A percentile compares a stretch with the other conserved stretches of the same genome.
Evolutionary conservation across 1,140 invertebrate genomes (phyloP).

Genomic region (Batillaria attramentaria): DNA sequence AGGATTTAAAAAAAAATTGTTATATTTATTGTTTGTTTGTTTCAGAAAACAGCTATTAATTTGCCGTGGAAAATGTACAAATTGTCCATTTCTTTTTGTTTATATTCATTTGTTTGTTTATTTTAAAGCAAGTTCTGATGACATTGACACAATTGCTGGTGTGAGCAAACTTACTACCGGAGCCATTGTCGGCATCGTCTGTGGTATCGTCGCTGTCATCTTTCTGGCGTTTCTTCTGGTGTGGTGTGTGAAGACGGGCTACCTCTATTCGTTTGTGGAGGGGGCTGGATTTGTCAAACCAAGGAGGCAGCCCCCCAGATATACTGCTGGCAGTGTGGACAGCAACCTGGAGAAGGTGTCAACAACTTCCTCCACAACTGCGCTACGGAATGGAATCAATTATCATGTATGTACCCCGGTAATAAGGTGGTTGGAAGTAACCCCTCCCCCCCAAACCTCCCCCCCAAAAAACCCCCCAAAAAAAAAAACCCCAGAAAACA

Average conservation of each 20-base stretch:
- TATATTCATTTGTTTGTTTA: too few species aligned
- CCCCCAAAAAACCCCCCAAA: background rate
- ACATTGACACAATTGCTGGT: slow-evolving; percentile 27
- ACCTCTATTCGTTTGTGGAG: slow-evolving; percentile 12
- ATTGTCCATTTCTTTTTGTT: background rate
- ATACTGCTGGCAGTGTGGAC: slow-evolving; percentile 5
- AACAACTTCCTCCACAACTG: background rate
- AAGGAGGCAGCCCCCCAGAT: background rate
- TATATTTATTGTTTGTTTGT: too few species aligned
- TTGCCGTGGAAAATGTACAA: background rate
- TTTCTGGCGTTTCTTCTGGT: slow-evolving; percentile 31
- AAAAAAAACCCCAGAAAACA: background rate
- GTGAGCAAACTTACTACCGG: slow-evolving; percentile 29
- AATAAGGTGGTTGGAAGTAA: background rate
- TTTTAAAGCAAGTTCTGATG: slow-evolving; percentile 37
- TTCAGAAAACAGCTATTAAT: too few species aligned
- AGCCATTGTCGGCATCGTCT: slow-evolving; percentile 46
- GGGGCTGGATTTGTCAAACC: too few species aligned
- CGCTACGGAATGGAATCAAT: slow-evolving; percentile 1
- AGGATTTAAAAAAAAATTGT: background rate
- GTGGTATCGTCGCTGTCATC: slow-evolving; percentile 38
- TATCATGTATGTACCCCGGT: background rate
- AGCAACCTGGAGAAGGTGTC: slow-evolving; percentile 26
- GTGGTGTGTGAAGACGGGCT: slow-evolving; percentile 43
- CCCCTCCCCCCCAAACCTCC: background rate